These are phyloP conservation scores for Dolichomitus sp. DNA, from an alignment of 2,888 invertebrate species.

Conservation along the genomic window DNA sequence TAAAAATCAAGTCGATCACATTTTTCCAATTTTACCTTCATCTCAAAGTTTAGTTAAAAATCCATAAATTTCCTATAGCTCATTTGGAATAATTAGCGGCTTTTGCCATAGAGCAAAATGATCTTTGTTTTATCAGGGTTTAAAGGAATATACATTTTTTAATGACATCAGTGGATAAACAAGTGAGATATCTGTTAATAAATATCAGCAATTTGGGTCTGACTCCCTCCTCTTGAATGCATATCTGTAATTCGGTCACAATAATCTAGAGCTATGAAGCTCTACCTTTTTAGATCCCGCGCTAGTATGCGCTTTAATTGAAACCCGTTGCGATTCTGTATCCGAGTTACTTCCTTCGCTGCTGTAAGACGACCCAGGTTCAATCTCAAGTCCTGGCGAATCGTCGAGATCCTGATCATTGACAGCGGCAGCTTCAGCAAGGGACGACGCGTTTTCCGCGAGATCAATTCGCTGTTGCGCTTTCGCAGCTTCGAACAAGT, in stretches of 20 bases:
- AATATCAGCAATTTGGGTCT: no score
- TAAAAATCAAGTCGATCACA: no score
- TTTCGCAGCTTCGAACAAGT: conserved; percentile 78
- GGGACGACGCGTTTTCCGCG: conserved; percentile 79
- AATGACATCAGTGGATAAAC: no score
- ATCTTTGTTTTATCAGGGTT: no score
- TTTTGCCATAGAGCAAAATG: no score
- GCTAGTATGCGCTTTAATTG: conserved; percentile 48
- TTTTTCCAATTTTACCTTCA: no score
- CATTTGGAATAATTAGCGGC: no score
- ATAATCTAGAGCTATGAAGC: neutral
- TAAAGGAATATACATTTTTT: no score
- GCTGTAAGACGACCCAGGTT: conserved; percentile 79
- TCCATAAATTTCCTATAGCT: no score
- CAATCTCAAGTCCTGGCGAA: conserved; percentile 76
- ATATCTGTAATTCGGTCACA: neutral
- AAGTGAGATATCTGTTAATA: no score
- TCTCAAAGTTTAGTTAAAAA: no score
- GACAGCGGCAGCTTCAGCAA: conserved; percentile 74
- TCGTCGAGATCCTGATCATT: conserved; percentile 74
- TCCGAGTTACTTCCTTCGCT: conserved; percentile 83
- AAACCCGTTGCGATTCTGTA: conserved; percentile 81
- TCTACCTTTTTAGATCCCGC: conserved; percentile 77
- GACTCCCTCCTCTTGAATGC: no score
- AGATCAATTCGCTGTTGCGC: conserved; percentile 79